phyloP scores from a whole-genome alignment of 2,797 vertebrate genomes.

The Tapirus indicus region DNA sequence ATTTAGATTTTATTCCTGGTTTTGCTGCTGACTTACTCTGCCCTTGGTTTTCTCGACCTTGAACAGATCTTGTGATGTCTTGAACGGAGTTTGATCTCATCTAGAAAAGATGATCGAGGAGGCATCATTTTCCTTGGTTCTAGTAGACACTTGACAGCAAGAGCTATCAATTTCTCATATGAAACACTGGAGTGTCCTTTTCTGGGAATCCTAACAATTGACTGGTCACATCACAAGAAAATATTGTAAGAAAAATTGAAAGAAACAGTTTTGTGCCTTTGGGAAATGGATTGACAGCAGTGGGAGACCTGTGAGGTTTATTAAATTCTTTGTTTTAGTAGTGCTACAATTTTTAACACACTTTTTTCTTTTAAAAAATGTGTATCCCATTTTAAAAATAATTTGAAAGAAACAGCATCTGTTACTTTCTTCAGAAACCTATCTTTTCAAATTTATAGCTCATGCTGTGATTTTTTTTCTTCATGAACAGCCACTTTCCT shows the following conservation, averaged over 20 bases:
- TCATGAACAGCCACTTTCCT: constrained; percentile 52
- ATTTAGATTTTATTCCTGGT: background rate
- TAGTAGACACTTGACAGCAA: constrained; percentile 63
- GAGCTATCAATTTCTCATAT: constrained; percentile 68
- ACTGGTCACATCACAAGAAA: constrained; percentile 74
- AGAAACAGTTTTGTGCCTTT: constrained; percentile 67
- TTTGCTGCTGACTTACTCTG: background rate
- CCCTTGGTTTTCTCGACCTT: background rate
- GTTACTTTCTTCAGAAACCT: constrained; percentile 74
- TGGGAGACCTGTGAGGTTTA: constrained; percentile 65
- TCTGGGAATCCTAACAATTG: constrained; percentile 67
- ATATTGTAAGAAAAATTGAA: constrained; percentile 72
- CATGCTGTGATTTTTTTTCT: constrained; percentile 39
- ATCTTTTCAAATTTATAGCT: constrained; percentile 73
- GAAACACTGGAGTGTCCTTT: constrained; percentile 54
- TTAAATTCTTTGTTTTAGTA: constrained; percentile 78
- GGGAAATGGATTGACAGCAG: constrained; percentile 61
- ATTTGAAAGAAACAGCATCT: constrained; percentile 80
- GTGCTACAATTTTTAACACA: constrained; percentile 67
- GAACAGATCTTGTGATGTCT: background rate
- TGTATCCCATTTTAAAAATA: constrained; percentile 77
- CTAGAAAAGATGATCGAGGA: constrained; percentile 25
- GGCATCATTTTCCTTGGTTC: constrained; percentile 23
- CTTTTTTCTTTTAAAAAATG: constrained; percentile 58
- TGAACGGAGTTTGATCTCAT: constrained; percentile 71